Evolutionary conservation across 2,113 vertebrate species (phyloP), one percentile per base, ranked within the genome.

Genomic region (Entomyzon cyanotis): DNA sequence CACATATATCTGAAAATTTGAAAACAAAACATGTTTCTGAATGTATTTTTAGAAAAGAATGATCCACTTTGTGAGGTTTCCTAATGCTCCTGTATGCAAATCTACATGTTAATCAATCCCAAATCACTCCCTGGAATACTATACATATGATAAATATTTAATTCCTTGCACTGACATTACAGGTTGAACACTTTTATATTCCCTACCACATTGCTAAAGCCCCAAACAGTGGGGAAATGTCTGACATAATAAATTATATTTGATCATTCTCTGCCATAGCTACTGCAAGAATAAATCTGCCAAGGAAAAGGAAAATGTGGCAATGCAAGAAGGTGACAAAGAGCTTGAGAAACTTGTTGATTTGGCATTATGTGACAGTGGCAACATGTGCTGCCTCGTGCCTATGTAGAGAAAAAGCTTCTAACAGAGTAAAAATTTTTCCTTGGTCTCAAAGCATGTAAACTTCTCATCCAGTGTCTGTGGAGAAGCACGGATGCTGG

Each of bases 81-180:
- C 65, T 84, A 86, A 75, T 71, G 73, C 69, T 86, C n/a, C 56
- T 50, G 6, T 84, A 88, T 90, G 76, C 60, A 90, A 89, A 92
- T 71, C 47, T 68, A 31, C 24, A 50, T 3, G 12, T 41, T 93
- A 90, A 90, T 86, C 0, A 81, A 73, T 64, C 68, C 44, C 63
- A 53, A 95, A 50, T 90, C 64, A 60, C 73, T 75, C 90, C 37
- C 33, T 71, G 16, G 76, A 94, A 93, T 84, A 75, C 18, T 47
- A 87, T 49, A 75, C 17, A 28, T 69, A 69, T 47, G 46, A 90
- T 90, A 96, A 94, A 94, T 92, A 93, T 50, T 96, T 93, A 71
- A 95, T 90, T 90, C 42, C 46, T 90, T 87, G 52, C n/a, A 63
- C 12, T 92, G 56, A 84, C 47, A 81, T 41, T 92, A 56, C 47